Base-by-base conservation (phyloP, 2,888 invertebrate species). In the Mesorhabditis spiculigera region DNA sequence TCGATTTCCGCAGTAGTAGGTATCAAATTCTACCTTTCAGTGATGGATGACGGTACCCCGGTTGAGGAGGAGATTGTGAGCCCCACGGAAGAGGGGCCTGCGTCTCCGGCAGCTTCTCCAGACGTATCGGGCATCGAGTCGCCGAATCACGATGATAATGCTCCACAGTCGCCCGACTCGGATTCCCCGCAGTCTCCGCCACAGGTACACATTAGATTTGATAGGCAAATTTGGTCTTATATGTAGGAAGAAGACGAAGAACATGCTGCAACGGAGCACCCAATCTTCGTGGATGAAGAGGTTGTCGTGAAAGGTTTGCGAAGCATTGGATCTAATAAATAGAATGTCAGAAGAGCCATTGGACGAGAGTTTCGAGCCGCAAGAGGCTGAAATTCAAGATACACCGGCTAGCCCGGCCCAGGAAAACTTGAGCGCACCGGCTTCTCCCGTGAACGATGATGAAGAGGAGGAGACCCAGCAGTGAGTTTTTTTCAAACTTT, bases 161-260 rank as follows among this genome's bases (percentile, higher is more conserved):
- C 70, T 42, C 72, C 72, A 8, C 65, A 61, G 44, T 72, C 72
- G 1, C 72, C 63, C 2, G 41, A 13, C 41, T 28, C 63, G 41
- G 28, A 63, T 28, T 10, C 63, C 13, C 63, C 63, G 63, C 13
- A n/a, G 63, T 63, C 63, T 63, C 63, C 63, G 3, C n/a, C 8
- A 2, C 8, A 50, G 8, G 58, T 50, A n/a, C 10, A n/a, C n/a
- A 28, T 28, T 28, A 28, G 28, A 28, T 28, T 28, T 28, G 28
- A 28, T 28, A 28, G 28, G 28, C 28, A 28, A 28, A 1, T 28
- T 28, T 28, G 1, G 28, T 28, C 28, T 28, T 28, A 28, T 28
- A 1, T 28, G 28, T 28, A 28, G 28, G 28, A 28, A 28, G 28
- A 28, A 28, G 28, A 28, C 28, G 28, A 28, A 28, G 28, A 28